phyloP scores from a whole-genome alignment of 2,113 vertebrate genomes.

The Taxidea taxus region DNA sequence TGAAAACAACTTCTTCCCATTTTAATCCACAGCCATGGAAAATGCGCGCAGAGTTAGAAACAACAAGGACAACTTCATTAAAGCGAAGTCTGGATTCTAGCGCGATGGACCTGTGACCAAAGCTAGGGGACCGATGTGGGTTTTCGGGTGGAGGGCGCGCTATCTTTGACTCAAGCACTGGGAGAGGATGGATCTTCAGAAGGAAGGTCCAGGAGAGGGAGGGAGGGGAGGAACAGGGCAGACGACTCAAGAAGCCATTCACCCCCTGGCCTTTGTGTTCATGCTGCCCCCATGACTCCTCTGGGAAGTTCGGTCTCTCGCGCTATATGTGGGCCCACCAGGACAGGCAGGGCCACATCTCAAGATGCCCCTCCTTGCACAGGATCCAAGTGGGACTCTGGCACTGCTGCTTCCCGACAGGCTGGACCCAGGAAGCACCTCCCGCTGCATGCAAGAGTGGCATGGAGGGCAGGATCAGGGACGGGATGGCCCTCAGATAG shows the following conservation, averaged over 20 bases:
- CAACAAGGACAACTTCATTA: background rate
- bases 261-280: background rate
- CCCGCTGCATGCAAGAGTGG: background rate
- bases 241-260: fast-evolving
- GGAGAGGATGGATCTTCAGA: background rate
- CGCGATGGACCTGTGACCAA: background rate
- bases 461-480: no score
- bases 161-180: background rate
- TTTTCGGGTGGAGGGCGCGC: background rate
- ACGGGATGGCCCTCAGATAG: no score
- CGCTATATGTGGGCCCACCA: background rate
- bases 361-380: fast-evolving
- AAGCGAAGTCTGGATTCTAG: background rate
- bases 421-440: background rate
- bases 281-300: background rate
- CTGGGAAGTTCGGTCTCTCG: background rate
- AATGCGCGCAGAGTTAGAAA: background rate
- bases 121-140: fast-evolving
- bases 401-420: background rate
- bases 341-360: background rate
- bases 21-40: background rate
- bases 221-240: background rate
- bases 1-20: background rate
- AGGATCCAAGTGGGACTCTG: background rate
- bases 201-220: background rate